These are phyloP conservation scores for Dolomedes plantarius DNA, from an alignment of 2,888 invertebrate genomes.

Conservation along the genomic window DNA sequence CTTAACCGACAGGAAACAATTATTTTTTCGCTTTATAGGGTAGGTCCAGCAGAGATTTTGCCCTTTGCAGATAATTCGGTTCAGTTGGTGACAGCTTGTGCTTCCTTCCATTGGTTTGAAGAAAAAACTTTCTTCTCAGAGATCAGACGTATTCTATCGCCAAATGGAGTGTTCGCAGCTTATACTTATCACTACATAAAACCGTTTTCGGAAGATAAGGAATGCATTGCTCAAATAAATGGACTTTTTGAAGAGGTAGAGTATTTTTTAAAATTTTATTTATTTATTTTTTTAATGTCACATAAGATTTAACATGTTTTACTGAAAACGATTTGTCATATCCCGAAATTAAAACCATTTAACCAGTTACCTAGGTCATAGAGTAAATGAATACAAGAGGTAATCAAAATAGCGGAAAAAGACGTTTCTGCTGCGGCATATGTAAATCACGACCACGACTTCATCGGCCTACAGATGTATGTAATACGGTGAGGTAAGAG, in stretches of 20 bases:
- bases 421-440: no score
- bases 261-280: neutral
- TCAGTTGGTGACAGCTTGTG: slow-evolving; percentile 78
- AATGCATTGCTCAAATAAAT: neutral
- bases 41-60: slow-evolving; percentile 76
- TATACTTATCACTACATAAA: slow-evolving; percentile 57
- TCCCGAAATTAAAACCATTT: no score
- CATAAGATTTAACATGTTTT: neutral
- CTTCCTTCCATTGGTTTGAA: slow-evolving; percentile 79
- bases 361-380: no score
- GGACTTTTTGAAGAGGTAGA: slow-evolving; percentile 11
- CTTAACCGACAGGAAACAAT: no score
- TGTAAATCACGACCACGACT: no score
- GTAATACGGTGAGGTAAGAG: no score
- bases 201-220: neutral
- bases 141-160: slow-evolving; percentile 77
- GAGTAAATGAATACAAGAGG: no score
- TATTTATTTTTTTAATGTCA: neutral
- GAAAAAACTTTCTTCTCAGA: slow-evolving; percentile 77
- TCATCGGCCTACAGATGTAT: no score
- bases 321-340: no score
- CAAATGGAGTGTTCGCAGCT: slow-evolving; percentile 77
- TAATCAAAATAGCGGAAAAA: no score
- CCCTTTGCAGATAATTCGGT: slow-evolving; percentile 75
- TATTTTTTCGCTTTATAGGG: slow-evolving; percentile 7